Percentiles rank a stretch among this genome's conserved stretches.
Evolutionary conservation across 2,888 invertebrate genomes (phyloP).

Genomic region (Tinea semifulvella): DNA sequence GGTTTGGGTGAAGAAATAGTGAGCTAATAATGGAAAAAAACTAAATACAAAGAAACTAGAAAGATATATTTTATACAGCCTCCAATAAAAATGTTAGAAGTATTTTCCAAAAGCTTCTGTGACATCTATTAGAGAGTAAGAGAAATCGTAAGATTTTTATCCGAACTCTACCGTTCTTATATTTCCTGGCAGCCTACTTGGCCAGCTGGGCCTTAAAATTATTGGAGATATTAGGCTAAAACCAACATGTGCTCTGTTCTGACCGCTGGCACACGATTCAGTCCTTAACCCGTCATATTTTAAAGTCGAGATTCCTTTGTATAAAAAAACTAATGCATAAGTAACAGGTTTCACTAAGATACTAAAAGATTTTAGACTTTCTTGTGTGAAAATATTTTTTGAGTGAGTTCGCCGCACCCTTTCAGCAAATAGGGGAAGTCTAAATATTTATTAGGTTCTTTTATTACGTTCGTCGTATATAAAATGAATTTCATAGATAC

Average conservation of each 20-base stretch:
- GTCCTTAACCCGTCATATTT: neutral
- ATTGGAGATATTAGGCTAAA: conserved; percentile 8
- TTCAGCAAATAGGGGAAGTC: neutral
- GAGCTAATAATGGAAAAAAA: too few species aligned
- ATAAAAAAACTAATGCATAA: neutral
- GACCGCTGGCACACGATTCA: neutral
- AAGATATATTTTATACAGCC: too few species aligned
- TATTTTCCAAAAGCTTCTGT: neutral
- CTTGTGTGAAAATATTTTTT: conserved; percentile 7
- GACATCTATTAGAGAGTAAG: neutral
- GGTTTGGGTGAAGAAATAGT: too few species aligned
- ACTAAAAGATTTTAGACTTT: conserved; percentile 8
- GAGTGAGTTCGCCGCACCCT: conserved; percentile 8
- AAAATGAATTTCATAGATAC: too few species aligned
- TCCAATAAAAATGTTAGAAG: too few species aligned
- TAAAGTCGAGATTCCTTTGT: neutral
- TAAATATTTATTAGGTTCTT: too few species aligned
- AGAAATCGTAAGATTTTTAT: neutral
- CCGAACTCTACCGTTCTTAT: conserved; percentile 1
- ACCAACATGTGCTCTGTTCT: conserved; percentile 6
- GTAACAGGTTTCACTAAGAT: conserved; percentile 7
- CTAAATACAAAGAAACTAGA: too few species aligned
- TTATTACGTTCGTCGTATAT: too few species aligned
- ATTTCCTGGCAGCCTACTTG: conserved; percentile 6
- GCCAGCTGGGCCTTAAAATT: conserved; percentile 14